Percentiles rank a stretch among this genome's conserved stretches.
phyloP scores from a whole-genome alignment of 2,888 invertebrate species.

The Rhynchonema sp. region DNA sequence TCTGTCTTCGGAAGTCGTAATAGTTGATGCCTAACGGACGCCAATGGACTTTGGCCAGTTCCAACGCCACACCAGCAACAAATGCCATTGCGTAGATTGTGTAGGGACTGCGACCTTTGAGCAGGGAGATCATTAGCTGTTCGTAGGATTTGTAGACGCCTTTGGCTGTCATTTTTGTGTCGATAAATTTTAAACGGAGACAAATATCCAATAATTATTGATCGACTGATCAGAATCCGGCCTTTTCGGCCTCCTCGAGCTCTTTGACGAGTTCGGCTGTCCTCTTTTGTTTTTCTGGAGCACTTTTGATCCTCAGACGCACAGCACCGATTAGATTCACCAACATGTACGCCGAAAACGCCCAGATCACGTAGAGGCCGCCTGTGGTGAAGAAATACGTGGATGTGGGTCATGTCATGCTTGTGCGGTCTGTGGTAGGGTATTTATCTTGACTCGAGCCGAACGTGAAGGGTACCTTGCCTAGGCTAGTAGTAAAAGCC shows the following conservation, averaged over 20 bases:
- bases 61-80: not conserved
- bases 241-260: not conserved
- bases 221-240: not conserved
- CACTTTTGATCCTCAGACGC: not conserved
- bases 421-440: no score
- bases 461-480: no score
- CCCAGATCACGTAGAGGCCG: conserved; percentile 5
- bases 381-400: no score
- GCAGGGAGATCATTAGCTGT: no score
- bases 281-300: not conserved
- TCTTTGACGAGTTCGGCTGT: not conserved
- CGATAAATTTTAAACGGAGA: not conserved
- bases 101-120: no score
- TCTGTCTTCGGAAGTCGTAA: not conserved
- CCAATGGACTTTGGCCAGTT: not conserved
- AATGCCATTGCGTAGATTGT: not conserved
- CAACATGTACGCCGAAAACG: not conserved
- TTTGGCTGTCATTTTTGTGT: no score
- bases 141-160: no score
- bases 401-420: no score
- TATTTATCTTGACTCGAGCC: no score
- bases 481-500: no score
- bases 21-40: not conserved
- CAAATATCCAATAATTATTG: not conserved
- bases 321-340: not conserved